Conservation (phyloP, 2,888 invertebrate species). For the Oligia latruncula region DNA sequence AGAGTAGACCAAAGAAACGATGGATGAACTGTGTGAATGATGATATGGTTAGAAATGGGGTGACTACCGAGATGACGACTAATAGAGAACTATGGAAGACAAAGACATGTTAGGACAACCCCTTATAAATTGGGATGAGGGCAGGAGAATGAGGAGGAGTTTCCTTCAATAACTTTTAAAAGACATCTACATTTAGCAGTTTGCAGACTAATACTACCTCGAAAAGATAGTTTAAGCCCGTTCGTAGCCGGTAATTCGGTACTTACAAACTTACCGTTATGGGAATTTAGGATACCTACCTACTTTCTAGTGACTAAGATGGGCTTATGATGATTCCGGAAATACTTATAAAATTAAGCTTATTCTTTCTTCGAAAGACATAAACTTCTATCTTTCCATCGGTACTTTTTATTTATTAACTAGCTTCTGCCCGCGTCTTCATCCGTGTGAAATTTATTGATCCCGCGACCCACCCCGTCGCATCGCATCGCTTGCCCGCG, state of each 20-base stretch:
- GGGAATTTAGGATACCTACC: background rate
- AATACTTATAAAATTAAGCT: background rate
- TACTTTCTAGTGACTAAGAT: slow-evolving; percentile 1
- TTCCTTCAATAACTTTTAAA: background rate
- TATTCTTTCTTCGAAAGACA: background rate
- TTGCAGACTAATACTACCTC: too few species aligned
- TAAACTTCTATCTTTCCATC: background rate
- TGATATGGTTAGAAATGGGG: background rate
- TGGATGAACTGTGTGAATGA: background rate
- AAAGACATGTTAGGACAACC: background rate
- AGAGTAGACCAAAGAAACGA: background rate
- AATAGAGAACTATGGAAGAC: background rate
- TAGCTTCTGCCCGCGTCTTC: too few species aligned
- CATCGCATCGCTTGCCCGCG: too few species aligned
- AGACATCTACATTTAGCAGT: background rate
- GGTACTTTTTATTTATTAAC: background rate
- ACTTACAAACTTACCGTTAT: background rate
- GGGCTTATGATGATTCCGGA: background rate
- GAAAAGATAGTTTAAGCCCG: background rate
- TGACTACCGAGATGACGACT: background rate
- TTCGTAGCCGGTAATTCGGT: background rate
- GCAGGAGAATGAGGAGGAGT: slow-evolving; percentile 10
- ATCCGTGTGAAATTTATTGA: too few species aligned
- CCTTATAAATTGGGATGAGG: background rate
- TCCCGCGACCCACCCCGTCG: too few species aligned